phyloP scores from a whole-genome alignment of 2,888 invertebrate species.

The Cordilura impudica region DNA sequence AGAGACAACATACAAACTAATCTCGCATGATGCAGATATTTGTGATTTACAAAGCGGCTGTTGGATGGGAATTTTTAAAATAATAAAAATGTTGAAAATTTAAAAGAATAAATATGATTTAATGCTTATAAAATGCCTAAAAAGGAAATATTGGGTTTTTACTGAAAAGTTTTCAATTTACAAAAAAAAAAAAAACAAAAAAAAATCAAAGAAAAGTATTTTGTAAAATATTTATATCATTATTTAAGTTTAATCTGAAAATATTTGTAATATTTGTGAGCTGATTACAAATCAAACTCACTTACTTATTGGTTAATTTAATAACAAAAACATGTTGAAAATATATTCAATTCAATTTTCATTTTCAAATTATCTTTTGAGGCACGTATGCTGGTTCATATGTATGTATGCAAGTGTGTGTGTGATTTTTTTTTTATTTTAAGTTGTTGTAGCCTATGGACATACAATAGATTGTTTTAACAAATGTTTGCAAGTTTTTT shows the following conservation, averaged over 20 bases:
- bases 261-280: conserved; percentile 21
- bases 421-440: conserved; percentile 10
- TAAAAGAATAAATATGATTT: conserved; percentile 33
- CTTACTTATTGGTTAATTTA: conserved; percentile 31
- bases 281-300: conserved; percentile 34
- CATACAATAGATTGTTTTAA: not conserved
- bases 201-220: not conserved
- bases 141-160: conserved; percentile 41
- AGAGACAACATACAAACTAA: conserved; percentile 42
- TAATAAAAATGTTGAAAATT: not conserved
- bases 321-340: conserved; percentile 29
- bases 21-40: conserved; percentile 25
- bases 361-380: conserved; percentile 23
- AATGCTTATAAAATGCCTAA: conserved; percentile 46
- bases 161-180: not conserved
- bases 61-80: conserved; percentile 2
- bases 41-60: not conserved
- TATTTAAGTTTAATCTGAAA: conserved; percentile 27
- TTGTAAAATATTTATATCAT: conserved; percentile 32
- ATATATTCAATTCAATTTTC: conserved; percentile 17
- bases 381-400: conserved; percentile 31
- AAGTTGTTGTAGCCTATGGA: conserved; percentile 1
- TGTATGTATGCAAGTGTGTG: conserved; percentile 12
- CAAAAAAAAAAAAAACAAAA: not conserved
- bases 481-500: conserved; percentile 36